phyloP scores from a whole-genome alignment of 2,113 vertebrate genomes.

The Psittacus erithacus region DNA sequence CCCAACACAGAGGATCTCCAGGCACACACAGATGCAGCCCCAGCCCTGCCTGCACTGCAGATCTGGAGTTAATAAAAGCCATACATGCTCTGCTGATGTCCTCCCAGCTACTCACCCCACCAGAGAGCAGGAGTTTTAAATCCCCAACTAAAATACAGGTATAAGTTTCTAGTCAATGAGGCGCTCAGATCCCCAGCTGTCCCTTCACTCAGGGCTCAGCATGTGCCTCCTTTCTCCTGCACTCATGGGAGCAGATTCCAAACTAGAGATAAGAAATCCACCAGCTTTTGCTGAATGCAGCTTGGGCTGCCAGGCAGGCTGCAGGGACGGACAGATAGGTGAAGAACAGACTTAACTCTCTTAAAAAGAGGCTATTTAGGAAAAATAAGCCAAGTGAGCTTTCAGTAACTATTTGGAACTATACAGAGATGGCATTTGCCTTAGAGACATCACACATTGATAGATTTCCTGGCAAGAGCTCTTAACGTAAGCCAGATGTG shows the following conservation, averaged over 20 bases:
- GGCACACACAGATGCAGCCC: not conserved
- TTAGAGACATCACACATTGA: conserved; percentile 37
- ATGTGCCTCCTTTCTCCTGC: not conserved
- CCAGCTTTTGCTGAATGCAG: not conserved
- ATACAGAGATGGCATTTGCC: conserved; percentile 21
- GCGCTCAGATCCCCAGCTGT: accelerated
- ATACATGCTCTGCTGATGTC: not conserved
- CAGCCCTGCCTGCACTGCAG: not conserved
- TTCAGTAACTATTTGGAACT: conserved; percentile 51
- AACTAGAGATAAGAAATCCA: not conserved
- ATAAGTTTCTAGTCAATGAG: accelerated
- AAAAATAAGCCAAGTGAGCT: conserved; percentile 64
- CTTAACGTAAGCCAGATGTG: not conserved
- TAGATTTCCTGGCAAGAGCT: conserved; percentile 34
- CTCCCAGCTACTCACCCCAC: not conserved
- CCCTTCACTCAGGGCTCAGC: not conserved
- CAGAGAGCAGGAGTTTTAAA: not conserved
- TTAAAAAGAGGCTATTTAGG: conserved; percentile 38
- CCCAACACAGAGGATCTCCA: not conserved
- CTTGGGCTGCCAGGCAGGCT: not conserved
- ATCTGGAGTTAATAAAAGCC: not conserved
- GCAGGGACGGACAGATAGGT: not conserved
- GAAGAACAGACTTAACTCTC: not conserved
- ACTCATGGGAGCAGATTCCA: not conserved
- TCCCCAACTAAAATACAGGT: not conserved